Percentiles rank a stretch among this genome's conserved stretches.
Conservation (phyloP, 2,888 invertebrate genomes). For the Tridacna crocea region DNA sequence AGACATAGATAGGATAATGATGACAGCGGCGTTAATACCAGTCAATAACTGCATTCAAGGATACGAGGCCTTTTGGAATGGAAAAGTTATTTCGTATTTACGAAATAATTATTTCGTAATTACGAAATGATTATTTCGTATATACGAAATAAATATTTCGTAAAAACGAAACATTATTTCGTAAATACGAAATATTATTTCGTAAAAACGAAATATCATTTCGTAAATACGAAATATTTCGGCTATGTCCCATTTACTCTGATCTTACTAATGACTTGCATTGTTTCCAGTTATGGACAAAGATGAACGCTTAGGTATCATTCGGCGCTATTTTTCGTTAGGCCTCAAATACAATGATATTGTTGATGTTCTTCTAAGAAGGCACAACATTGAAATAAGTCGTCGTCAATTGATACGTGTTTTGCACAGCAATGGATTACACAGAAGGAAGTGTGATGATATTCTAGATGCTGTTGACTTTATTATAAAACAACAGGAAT, state of each 20-base stretch:
- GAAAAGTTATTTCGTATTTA: no score
- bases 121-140: no score
- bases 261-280: background rate
- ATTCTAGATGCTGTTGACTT: conserved; percentile 35
- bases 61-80: no score
- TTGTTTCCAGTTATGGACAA: background rate
- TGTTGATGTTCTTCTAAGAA: background rate
- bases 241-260: background rate
- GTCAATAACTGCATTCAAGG: no score
- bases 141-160: no score
- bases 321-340: background rate
- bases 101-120: no score
- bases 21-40: no score
- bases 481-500: conserved; percentile 31
- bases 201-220: no score
- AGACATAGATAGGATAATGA: background rate
- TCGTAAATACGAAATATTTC: background rate
- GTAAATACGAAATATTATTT: no score
- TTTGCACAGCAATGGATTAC: background rate
- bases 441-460: background rate
- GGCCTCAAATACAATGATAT: conserved; percentile 4
- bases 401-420: background rate
- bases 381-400: background rate
- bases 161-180: no score
- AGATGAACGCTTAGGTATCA: background rate